These are phyloP conservation scores for Armadillidium nasatum DNA, from an alignment of 1,140 invertebrate genomes.

Conservation along the genomic window DNA sequence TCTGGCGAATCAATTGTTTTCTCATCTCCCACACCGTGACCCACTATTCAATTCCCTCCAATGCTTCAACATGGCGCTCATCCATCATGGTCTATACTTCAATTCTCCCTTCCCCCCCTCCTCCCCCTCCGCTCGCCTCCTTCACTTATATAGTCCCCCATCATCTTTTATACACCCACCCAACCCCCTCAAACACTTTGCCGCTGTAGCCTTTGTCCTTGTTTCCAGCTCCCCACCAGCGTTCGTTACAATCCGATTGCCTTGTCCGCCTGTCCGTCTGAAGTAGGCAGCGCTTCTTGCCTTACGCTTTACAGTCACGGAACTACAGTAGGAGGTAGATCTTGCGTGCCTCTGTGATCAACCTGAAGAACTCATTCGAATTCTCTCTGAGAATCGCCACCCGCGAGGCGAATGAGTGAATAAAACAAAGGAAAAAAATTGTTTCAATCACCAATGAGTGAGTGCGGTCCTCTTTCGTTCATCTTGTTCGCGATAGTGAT, in stretches of 20 bases:
- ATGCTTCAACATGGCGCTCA: constrained; percentile 11
- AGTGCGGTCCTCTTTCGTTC: neutral
- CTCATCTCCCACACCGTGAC: constrained; percentile 1
- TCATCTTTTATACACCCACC: neutral
- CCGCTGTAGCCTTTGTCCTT: constrained; percentile 2
- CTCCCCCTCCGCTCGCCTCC: neutral
- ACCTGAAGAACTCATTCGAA: neutral
- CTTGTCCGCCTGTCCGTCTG: neutral
- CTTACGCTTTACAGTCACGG: neutral
- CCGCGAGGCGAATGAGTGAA: neutral
- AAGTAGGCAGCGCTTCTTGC: neutral
- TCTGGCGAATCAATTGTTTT: neutral
- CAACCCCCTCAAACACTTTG: neutral
- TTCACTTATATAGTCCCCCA: neutral
- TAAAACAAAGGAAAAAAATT: neutral
- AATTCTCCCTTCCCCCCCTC: neutral
- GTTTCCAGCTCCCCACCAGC: neutral
- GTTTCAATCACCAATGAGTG: neutral
- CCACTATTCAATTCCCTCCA: constrained; percentile 3
- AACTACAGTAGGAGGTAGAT: neutral
- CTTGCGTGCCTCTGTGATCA: neutral
- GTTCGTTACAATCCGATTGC: neutral
- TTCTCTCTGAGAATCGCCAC: neutral
- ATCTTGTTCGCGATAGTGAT: neutral
- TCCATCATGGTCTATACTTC: constrained; percentile 7